Conservation (phyloP, 2,797 vertebrate genomes). For the Acridotheres tristis region DNA sequence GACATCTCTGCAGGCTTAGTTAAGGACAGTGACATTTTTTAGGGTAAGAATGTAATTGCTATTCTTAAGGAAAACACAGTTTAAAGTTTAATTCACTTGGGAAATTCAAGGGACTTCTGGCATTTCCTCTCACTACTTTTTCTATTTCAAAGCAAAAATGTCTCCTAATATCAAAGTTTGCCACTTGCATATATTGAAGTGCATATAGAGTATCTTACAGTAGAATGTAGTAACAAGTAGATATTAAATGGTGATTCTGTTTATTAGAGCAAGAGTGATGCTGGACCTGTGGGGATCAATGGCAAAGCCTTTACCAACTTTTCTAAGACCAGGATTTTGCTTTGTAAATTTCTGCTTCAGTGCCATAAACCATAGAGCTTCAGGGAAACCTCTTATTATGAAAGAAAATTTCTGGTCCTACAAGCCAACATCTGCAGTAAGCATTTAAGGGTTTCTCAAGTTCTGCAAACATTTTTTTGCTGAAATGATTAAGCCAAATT, state of each 20-base stretch:
- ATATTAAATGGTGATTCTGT: neutral
- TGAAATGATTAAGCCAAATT: neutral
- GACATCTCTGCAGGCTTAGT: neutral
- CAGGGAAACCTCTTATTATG: neutral
- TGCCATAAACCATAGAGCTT: neutral
- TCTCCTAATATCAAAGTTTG: neutral
- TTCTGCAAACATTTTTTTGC: neutral
- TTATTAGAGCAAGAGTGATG: neutral
- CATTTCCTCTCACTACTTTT: neutral
- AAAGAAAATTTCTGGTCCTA: neutral
- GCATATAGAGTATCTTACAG: accelerated
- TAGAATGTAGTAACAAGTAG: neutral
- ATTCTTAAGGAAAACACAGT: neutral
- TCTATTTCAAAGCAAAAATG: neutral
- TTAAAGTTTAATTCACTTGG: neutral
- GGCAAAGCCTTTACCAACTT: neutral
- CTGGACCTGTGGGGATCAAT: neutral
- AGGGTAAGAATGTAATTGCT: neutral
- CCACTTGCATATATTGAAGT: neutral
- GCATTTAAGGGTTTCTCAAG: neutral
- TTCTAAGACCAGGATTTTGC: neutral
- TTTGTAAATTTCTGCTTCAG: neutral
- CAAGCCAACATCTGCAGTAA: neutral
- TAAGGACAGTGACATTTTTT: neutral
- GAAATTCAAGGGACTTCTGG: neutral